phyloP scores from a whole-genome alignment of 2,113 vertebrate genomes.

The Strix aluco region DNA sequence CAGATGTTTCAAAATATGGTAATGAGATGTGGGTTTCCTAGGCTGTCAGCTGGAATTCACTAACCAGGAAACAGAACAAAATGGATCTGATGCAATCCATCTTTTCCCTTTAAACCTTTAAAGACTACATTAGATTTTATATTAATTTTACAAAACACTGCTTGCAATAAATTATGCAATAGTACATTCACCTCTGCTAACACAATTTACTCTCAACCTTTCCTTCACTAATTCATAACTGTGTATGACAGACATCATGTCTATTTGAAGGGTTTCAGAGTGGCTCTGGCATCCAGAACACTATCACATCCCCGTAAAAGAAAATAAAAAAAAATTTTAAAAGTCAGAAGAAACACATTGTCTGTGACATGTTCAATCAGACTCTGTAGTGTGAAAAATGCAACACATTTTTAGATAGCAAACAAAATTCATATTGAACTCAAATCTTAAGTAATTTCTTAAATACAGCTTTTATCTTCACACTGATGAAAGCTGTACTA shows the following conservation, averaged over 20 bases:
- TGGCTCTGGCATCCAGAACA: background rate
- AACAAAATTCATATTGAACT: slow-evolving; percentile 15
- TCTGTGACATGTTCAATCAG: background rate
- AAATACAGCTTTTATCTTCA: slow-evolving; percentile 51
- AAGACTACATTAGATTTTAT: slow-evolving; percentile 1
- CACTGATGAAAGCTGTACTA: slow-evolving; percentile 51
- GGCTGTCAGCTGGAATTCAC: slow-evolving; percentile 49
- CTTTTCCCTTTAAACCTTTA: slow-evolving; percentile 28
- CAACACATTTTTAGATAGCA: background rate
- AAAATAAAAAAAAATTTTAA: background rate
- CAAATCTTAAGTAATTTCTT: slow-evolving; percentile 49
- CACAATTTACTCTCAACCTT: background rate
- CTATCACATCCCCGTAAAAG: background rate
- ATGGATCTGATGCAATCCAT: background rate
- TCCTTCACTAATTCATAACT: background rate
- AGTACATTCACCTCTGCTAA: slow-evolving; percentile 13
- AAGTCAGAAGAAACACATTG: background rate
- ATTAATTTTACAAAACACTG: slow-evolving; percentile 35
- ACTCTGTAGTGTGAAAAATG: background rate
- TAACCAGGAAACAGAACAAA: slow-evolving; percentile 28
- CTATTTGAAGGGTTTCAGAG: background rate
- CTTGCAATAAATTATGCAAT: slow-evolving; percentile 23
- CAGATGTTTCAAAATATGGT: slow-evolving; percentile 53
- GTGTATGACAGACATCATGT: background rate
- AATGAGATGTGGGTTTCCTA: slow-evolving; percentile 52